Evolutionary conservation across 1,140 invertebrate genomes (phyloP).

Genomic region (Melipona quadrifasciata): DNA sequence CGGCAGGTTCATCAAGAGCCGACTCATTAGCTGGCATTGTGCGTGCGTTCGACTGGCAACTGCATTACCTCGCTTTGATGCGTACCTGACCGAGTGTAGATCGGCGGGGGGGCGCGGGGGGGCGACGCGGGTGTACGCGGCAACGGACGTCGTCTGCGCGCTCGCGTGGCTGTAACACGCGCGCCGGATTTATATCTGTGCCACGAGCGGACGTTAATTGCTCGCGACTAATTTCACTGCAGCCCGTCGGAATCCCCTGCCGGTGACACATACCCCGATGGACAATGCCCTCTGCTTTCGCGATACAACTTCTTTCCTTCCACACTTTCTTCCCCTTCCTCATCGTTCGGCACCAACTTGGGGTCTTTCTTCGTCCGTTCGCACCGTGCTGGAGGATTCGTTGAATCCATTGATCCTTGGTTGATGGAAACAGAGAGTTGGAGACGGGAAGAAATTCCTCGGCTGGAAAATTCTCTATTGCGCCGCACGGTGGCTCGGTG

Average conservation of each 20-base stretch:
- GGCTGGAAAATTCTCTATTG: too few relatives aligned
- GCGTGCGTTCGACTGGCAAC: slow-evolving; percentile 47
- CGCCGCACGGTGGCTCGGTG: too few relatives aligned
- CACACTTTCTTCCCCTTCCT: background rate
- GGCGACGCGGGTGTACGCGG: background rate
- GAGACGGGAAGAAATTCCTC: too few relatives aligned
- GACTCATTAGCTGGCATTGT: slow-evolving; percentile 55
- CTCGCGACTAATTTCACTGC: slow-evolving; percentile 50
- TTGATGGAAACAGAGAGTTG: too few relatives aligned
- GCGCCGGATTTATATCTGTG: slow-evolving; percentile 38
- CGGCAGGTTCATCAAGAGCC: slow-evolving; percentile 35
- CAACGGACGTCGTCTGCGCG: background rate
- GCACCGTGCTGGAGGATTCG: background rate
- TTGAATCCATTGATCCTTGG: too few relatives aligned
- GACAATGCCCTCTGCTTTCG: slow-evolving; percentile 29
- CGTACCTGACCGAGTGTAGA: slow-evolving; percentile 23
- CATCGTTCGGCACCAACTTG: background rate
- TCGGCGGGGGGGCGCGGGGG: too few relatives aligned
- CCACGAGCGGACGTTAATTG: slow-evolving; percentile 48
- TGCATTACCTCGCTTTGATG: slow-evolving; percentile 53
- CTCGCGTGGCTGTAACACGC: background rate
- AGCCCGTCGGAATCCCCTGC: slow-evolving; percentile 34
- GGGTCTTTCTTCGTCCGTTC: background rate
- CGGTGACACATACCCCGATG: slow-evolving; percentile 36
- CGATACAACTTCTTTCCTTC: too few relatives aligned